Percentiles rank a stretch among this genome's conserved stretches.
Evolutionary conservation across 2,113 vertebrate genomes (phyloP).

Genomic region (Tamias sibiricus): DNA sequence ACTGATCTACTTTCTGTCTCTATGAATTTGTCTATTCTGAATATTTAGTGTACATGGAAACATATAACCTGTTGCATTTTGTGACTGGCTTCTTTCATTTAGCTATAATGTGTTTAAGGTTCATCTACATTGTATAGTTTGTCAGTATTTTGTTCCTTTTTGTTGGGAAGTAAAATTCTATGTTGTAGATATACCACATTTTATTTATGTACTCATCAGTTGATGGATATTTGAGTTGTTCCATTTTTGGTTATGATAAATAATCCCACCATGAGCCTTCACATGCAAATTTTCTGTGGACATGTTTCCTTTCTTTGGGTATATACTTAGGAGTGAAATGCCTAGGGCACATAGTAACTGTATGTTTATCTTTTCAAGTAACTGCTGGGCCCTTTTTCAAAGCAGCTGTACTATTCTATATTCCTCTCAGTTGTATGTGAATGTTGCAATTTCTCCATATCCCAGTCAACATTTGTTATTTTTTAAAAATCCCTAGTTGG

Average conservation of each 20-base stretch:
- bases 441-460: neutral
- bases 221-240: neutral
- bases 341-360: neutral
- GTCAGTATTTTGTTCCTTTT: neutral
- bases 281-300: neutral
- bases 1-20: neutral
- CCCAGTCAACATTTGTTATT: neutral
- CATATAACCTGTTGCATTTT: neutral
- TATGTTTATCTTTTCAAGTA: neutral
- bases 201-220: neutral
- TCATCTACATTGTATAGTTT: neutral
- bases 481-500: neutral
- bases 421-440: neutral
- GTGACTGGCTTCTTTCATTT: neutral
- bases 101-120: neutral
- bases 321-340: neutral
- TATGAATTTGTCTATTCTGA: neutral
- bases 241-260: neutral
- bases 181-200: neutral
- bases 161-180: neutral
- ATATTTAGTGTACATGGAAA: neutral
- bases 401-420: neutral
- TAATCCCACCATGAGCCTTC: neutral
- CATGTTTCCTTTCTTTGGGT: neutral
- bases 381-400: neutral